A percentile compares a stretch with the other conserved stretches of the same genome.
Evolutionary conservation across 2,888 invertebrate genomes (phyloP).

Genomic region (Eupithecia subfuscata): DNA sequence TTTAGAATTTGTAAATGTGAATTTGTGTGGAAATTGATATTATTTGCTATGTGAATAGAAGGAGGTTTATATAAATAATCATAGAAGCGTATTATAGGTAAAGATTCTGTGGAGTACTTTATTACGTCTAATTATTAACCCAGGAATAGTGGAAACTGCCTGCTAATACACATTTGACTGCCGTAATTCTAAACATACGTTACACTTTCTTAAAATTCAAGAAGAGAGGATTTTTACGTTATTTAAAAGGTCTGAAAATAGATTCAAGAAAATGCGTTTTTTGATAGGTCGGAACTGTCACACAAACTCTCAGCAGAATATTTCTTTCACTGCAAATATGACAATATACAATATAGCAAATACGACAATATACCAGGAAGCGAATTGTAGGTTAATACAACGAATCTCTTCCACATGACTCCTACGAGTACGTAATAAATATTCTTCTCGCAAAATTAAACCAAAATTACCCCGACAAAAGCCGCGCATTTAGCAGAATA

Average conservation of each 20-base stretch:
- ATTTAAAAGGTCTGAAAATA: too few species aligned
- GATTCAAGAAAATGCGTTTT: too few species aligned
- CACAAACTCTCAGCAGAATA: too few species aligned
- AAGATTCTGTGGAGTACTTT: neutral
- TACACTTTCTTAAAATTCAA: too few species aligned
- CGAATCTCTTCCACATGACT: conserved; percentile 15
- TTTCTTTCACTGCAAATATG: neutral
- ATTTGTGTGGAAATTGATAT: neutral
- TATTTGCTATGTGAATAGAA: neutral
- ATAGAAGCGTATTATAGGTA: neutral
- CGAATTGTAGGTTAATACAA: neutral
- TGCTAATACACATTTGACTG: too few species aligned
- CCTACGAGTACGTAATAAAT: conserved; percentile 23
- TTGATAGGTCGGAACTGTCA: too few species aligned
- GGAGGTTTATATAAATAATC: neutral
- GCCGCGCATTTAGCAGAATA: conserved; percentile 37
- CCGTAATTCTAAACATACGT: too few species aligned
- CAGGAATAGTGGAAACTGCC: too few species aligned
- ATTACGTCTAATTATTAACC: too few species aligned
- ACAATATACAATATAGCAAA: too few species aligned
- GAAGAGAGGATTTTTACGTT: too few species aligned
- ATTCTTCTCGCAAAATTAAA: conserved; percentile 32
- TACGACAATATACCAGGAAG: neutral
- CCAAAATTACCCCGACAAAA: conserved; percentile 38
- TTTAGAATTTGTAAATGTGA: neutral